Evolutionary conservation across 2,888 invertebrate genomes (phyloP), one percentile per base, ranked within the genome.

Genomic region (Microchrysa polita): DNA sequence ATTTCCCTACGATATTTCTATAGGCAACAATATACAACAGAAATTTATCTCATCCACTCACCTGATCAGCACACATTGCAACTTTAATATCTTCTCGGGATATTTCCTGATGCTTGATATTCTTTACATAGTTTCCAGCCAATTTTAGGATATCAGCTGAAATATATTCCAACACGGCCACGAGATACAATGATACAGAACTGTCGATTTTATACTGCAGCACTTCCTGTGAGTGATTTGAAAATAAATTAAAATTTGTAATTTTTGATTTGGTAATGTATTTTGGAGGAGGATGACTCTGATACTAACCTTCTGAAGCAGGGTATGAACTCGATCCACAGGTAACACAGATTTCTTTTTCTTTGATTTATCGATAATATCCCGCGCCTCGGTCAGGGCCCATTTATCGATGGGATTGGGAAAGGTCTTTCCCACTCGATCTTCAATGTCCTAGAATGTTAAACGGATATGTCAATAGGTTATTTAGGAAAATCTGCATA

Each of bases 21-120:
- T n/a, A n/a, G n/a, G n/a, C n/a, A 34, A 7, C 27, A 5, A 7
- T 34, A 7, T 34, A 34, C 27, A 34, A 5, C 27, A 34, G 4
- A n/a, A n/a, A 34, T 34, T 34, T 7, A 34, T 34, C n/a, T n/a
- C 12, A 42, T 48, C 5, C 22, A 72, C 77, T 84, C 85, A 96
- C 97, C 92, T 96, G 96, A 84, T 98, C 98, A 72, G 97, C 98
- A 83, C 95, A 96, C 94, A 98, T 96, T 67, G 98, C 97, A 73
- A 98, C 97, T 87, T 94, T 93, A 81, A 99, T 95, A 84, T 98
- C 98, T 82, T 96, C 93, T 77, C 92, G 92, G 0, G 96, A 94
- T 81, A 98, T 95, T 85, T 93, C 93, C 55, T 90, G 90, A 86
- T 96, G 96, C 73, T 95, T 92, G 79, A 98, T 96, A 86, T 97